Conservation (phyloP, 2,797 vertebrate genomes). For the Melanotaenia pygmaea region DNA sequence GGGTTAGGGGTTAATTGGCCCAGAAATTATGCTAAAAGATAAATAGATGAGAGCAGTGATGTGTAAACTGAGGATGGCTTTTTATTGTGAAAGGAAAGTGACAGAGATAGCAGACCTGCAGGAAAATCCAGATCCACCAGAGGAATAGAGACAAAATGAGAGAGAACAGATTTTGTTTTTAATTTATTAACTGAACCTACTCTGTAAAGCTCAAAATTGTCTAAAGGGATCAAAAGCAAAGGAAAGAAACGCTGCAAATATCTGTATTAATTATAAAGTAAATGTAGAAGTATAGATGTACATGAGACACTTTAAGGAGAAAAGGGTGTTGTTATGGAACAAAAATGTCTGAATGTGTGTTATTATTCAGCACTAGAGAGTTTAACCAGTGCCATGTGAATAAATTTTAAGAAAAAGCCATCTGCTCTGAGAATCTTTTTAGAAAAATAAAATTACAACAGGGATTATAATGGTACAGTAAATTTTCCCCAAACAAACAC, state of each 20-base stretch:
- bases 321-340: neutral
- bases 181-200: neutral
- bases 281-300: neutral
- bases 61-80: neutral
- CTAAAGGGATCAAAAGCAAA: neutral
- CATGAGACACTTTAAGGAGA: neutral
- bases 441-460: neutral
- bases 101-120: neutral
- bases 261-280: neutral
- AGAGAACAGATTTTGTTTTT: neutral
- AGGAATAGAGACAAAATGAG: neutral
- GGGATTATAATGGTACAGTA: neutral
- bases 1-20: conserved; percentile 1
- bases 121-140: neutral
- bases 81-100: neutral
- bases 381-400: neutral
- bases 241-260: neutral
- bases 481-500: neutral
- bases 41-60: neutral
- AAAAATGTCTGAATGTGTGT: neutral
- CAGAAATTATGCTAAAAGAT: neutral
- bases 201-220: neutral
- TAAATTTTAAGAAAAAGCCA: neutral
- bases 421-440: neutral
- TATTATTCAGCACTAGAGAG: neutral